A percentile compares a stretch with the other conserved stretches of the same genome.
phyloP scores from a whole-genome alignment of 92 coral and sea anemone genomes.

The Phenganax stokvisi region DNA sequence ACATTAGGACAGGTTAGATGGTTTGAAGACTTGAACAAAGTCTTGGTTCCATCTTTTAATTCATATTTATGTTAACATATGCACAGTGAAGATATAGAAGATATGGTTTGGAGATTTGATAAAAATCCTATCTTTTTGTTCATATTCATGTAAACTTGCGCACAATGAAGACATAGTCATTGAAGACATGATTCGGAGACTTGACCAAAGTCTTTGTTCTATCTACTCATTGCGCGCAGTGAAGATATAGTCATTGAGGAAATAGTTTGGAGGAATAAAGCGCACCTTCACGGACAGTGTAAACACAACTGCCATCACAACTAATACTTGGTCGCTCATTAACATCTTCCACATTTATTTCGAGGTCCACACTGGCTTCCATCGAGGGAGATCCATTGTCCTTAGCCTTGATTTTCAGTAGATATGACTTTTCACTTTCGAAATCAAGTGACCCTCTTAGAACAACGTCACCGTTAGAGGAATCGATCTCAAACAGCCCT shows the following conservation, averaged over 20 bases:
- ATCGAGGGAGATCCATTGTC: constrained; percentile 58
- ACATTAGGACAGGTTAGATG: neutral
- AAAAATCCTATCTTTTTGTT: no score
- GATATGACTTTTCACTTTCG: constrained; percentile 52
- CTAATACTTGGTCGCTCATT: constrained; percentile 67
- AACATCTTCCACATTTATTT: constrained; percentile 50
- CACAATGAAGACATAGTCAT: no score
- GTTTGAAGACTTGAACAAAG: no score
- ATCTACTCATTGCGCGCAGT: no score
- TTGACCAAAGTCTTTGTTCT: no score
- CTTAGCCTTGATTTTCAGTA: constrained; percentile 49
- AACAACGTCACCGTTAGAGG: constrained; percentile 51
- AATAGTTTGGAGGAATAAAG: neutral
- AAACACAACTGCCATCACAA: constrained; percentile 58
- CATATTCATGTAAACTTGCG: no score
- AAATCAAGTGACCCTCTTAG: constrained; percentile 54
- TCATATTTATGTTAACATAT: no score
- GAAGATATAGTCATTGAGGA: neutral
- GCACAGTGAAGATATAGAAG: no score
- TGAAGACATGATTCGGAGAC: no score
- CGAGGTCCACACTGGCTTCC: constrained; percentile 39
- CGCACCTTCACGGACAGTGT: constrained; percentile 50
- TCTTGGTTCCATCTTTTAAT: no score
- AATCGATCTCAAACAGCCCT: constrained; percentile 47
- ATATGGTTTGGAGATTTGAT: no score